A percentile compares a stretch with the other conserved stretches of the same genome.
Conservation (phyloP, 2,797 vertebrate genomes). For the Danio jaintianensis region DNA sequence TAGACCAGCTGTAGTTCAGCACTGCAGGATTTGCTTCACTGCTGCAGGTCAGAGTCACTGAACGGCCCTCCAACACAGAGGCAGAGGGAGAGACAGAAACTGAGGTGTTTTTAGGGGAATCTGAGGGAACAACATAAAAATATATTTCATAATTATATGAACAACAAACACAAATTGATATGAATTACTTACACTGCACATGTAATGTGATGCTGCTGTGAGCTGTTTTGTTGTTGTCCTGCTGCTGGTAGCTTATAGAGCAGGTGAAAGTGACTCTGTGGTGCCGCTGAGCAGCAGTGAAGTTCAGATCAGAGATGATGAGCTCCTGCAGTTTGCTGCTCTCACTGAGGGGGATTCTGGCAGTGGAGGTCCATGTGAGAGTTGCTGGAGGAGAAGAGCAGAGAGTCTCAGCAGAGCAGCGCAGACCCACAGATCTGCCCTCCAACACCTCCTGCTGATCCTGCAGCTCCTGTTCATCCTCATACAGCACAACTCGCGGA, state of each 20-base stretch:
- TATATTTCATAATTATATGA: background rate
- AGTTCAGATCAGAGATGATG: too few species aligned
- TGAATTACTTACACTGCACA: constrained; percentile 25
- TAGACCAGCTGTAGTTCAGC: constrained; percentile 36
- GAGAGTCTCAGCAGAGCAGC: too few species aligned
- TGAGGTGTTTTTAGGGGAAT: constrained; percentile 1
- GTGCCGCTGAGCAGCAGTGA: too few species aligned
- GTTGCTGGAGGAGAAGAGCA: too few species aligned
- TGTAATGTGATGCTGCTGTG: background rate
- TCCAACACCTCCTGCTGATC: too few species aligned
- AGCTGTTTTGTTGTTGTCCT: constrained; percentile 18
- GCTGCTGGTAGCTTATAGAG: constrained; percentile 39
- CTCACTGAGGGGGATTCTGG: too few species aligned
- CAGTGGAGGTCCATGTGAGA: too few species aligned
- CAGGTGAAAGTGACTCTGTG: too few species aligned
- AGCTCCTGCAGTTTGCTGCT: too few species aligned
- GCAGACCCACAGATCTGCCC: too few species aligned
- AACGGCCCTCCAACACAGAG: constrained; percentile 9
- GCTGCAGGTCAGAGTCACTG: constrained; percentile 31
- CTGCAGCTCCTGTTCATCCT: too few species aligned
- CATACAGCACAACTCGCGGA: too few species aligned
- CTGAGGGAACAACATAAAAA: background rate
- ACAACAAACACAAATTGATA: background rate
- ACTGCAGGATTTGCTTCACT: constrained; percentile 30
- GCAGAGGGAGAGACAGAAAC: constrained; percentile 2